Percentiles rank a stretch among this genome's conserved stretches.
Conservation (phyloP, 2,113 vertebrate species). For the rabbit (Oryctolagus cuniculus) region mOryCun1.1 NC_091441.1:29095001-29095500, state of each 20-base stretch:
- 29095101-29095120: no score
- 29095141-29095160: neutral
- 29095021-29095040: neutral
- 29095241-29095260: neutral
- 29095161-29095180: rapidly evolving
- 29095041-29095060: neutral
- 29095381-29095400: neutral
- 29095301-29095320: neutral
- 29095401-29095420: neutral
- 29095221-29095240: neutral
- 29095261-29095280: neutral
- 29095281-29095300: neutral
- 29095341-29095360: neutral
- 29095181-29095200: neutral
- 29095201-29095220: neutral
- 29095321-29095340: neutral
- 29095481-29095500: neutral
- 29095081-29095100: no score
- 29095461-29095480: neutral
- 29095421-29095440: neutral
- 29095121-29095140: neutral
- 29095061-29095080: no score
- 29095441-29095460: neutral
- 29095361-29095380: neutral
- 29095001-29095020: neutral